Percentiles rank a stretch among this genome's conserved stretches.
These are phyloP conservation scores for Prinia subflava DNA, from an alignment of 2,113 vertebrate species.

Conservation along the genomic window DNA sequence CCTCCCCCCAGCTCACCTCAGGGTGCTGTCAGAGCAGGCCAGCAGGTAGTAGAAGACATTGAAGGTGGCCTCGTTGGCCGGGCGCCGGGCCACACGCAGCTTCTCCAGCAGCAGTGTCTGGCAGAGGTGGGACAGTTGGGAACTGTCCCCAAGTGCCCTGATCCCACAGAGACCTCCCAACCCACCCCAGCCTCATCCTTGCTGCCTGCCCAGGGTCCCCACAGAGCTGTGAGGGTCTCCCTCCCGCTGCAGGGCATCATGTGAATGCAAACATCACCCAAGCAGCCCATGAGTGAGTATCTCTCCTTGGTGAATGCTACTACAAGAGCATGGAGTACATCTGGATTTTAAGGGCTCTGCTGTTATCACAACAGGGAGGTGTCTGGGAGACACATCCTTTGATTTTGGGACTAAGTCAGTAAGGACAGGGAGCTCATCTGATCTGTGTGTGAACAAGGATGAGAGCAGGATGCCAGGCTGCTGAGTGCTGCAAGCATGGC, in stretches of 20 bases:
- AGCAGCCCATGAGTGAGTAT: background rate
- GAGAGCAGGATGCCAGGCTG: background rate
- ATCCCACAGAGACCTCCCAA: background rate
- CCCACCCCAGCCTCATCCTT: background rate
- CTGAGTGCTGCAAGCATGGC: fast-evolving
- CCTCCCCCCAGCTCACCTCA: constrained; percentile 76
- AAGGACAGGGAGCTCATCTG: background rate
- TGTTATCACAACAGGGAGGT: background rate
- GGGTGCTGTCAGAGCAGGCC: constrained; percentile 85
- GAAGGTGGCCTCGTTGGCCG: constrained; percentile 85
- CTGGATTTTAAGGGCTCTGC: background rate
- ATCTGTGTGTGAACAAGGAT: background rate
- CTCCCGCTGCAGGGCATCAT: fast-evolving
- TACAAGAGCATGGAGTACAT: fast-evolving
- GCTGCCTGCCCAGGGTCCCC: background rate
- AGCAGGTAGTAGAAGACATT: constrained; percentile 95
- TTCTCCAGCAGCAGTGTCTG: constrained; percentile 97
- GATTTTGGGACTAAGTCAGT: background rate
- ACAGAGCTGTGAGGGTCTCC: fast-evolving
- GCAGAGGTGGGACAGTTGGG: background rate
- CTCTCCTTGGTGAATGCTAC: background rate
- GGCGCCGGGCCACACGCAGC: constrained; percentile 84
- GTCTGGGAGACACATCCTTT: background rate
- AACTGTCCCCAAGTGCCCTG: fast-evolving
- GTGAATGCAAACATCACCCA: background rate